Percentiles rank a stretch among this genome's conserved stretches.
phyloP scores from a whole-genome alignment of 2,797 vertebrate genomes.

The Malurus splendens region DNA sequence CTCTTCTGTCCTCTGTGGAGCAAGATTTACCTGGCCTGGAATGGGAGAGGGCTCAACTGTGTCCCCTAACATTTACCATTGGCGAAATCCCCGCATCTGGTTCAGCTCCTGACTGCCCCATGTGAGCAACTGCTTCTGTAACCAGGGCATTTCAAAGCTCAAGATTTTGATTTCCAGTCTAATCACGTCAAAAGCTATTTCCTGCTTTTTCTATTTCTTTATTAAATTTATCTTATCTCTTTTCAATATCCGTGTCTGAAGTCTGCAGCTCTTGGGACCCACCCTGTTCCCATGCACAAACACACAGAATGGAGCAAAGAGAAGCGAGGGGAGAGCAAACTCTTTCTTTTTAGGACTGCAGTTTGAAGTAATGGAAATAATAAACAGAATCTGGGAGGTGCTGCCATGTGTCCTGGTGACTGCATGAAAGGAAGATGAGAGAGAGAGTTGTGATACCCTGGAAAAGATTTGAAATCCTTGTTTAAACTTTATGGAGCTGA shows the following conservation, averaged over 20 bases:
- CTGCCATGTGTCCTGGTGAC: accelerated
- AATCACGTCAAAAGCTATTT: background rate
- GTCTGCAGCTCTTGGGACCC: background rate
- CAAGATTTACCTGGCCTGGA: background rate
- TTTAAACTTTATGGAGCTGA: background rate
- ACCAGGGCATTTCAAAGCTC: background rate
- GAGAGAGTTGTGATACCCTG: background rate
- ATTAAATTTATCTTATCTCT: slow-evolving; percentile 22
- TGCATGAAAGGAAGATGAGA: background rate
- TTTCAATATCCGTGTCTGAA: background rate
- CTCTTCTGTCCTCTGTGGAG: background rate
- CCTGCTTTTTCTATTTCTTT: background rate
- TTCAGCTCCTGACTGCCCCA: background rate
- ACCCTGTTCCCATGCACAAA: background rate
- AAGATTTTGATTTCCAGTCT: background rate
- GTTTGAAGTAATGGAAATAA: background rate
- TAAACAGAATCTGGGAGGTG: background rate
- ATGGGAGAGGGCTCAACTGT: background rate
- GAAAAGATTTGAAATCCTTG: background rate
- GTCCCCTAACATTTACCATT: background rate
- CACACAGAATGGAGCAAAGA: background rate
- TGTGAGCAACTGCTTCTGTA: background rate
- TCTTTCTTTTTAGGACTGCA: background rate
- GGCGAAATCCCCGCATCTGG: accelerated
- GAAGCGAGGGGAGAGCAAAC: background rate